Percentiles rank a stretch among this genome's conserved stretches.
Conservation (phyloP, 2,797 vertebrate species). For the Eulemur coronatus region DNA sequence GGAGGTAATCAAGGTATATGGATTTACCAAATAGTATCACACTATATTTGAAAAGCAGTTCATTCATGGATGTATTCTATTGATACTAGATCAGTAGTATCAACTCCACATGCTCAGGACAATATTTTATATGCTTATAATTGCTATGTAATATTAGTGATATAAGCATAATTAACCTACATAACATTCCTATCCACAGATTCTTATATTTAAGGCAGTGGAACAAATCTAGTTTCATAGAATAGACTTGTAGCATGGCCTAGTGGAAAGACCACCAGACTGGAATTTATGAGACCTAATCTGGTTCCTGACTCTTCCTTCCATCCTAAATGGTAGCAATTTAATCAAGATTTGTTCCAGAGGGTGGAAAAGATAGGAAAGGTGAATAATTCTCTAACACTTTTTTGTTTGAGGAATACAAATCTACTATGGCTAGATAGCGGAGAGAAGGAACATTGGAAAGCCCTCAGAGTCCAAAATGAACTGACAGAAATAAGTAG, state of each 20-base stretch:
- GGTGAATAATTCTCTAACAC: not conserved
- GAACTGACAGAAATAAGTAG: slow-evolving; percentile 17
- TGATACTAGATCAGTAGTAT: not conserved
- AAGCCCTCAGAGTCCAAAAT: not conserved
- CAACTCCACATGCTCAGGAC: not conserved
- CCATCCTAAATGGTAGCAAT: not conserved
- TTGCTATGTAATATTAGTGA: not conserved
- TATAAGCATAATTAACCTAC: not conserved
- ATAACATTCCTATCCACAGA: not conserved
- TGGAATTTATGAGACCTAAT: not conserved
- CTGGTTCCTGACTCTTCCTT: slow-evolving; percentile 34
- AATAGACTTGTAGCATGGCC: not conserved
- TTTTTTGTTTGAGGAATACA: not conserved
- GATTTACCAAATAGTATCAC: not conserved
- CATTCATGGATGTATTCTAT: not conserved
- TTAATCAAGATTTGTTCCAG: slow-evolving; percentile 11
- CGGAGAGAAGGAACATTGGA: not conserved
- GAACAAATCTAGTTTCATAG: not conserved
- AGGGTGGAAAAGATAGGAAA: not conserved
- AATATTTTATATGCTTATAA: not conserved
- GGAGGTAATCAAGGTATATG: not conserved
- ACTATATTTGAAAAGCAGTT: slow-evolving; percentile 13
- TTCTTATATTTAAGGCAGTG: not conserved
- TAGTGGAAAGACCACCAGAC: not conserved
- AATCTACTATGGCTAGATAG: not conserved